These are phyloP conservation scores for Trisateles emortualis DNA, from an alignment of 2,888 invertebrate species.

Conservation along the genomic window DNA sequence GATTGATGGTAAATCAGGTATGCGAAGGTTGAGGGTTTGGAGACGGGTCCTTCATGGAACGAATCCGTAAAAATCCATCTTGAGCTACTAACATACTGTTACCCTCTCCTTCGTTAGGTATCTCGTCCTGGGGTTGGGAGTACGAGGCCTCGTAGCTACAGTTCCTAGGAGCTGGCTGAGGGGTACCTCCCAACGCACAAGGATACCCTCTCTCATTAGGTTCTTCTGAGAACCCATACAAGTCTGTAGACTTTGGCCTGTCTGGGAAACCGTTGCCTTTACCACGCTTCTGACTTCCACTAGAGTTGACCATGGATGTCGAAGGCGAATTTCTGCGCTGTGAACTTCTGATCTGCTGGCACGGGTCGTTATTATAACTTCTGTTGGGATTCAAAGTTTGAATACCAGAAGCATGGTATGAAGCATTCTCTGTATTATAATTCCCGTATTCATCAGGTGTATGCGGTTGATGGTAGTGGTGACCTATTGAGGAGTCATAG, in stretches of 20 bases:
- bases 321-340: conserved; percentile 81
- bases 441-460: conserved; percentile 82
- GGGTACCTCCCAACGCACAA: conserved; percentile 74
- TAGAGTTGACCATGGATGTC: conserved; percentile 77
- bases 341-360: conserved; percentile 74
- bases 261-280: conserved; percentile 87
- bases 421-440: conserved; percentile 81
- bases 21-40: conserved; percentile 65
- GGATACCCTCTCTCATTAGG: conserved; percentile 77
- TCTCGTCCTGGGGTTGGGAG: conserved; percentile 85
- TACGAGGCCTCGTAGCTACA: conserved; percentile 84
- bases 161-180: conserved; percentile 83
- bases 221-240: conserved; percentile 86
- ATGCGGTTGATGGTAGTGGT: conserved; percentile 85
- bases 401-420: conserved; percentile 84
- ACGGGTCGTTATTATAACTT: conserved; percentile 76
- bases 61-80: conserved; percentile 95
- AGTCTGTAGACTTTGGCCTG: conserved; percentile 88
- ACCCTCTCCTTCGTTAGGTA: conserved; percentile 80
- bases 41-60: conserved; percentile 88
- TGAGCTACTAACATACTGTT: conserved; percentile 95
- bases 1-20: conserved; percentile 80
- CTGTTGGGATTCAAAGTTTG: conserved; percentile 84
- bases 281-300: conserved; percentile 83
- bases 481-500: conserved; percentile 83